Percentiles rank a stretch among this genome's conserved stretches.
phyloP scores from a whole-genome alignment of 2,797 vertebrate genomes.

The Artibeus lituratus region DNA sequence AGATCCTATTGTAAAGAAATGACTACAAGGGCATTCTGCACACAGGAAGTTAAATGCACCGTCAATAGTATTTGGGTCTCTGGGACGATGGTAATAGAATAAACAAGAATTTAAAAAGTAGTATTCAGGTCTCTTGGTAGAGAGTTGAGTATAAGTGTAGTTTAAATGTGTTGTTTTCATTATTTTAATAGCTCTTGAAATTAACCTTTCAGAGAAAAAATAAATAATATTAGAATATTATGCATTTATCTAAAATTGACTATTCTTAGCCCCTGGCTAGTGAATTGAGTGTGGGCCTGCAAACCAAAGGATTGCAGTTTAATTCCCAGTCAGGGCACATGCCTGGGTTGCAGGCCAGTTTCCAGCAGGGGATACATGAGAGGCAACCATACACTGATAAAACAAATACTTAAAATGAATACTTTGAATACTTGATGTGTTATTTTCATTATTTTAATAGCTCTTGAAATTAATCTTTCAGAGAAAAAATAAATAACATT shows the following conservation, averaged over 20 bases:
- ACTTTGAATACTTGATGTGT: no score
- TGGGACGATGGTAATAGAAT: no score
- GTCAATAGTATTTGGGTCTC: neutral
- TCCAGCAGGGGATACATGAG: no score
- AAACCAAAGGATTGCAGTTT: no score
- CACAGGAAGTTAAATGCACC: neutral
- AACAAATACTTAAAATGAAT: no score
- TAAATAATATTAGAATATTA: neutral
- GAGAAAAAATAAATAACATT: neutral
- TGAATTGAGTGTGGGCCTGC: no score
- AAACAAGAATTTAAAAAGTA: neutral
- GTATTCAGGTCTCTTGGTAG: neutral
- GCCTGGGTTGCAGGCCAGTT: no score
- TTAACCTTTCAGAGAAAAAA: neutral
- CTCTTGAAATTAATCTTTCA: neutral
- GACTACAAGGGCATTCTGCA: neutral
- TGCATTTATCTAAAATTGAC: neutral
- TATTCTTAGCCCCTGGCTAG: neutral
- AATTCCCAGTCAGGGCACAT: no score
- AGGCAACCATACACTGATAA: no score
- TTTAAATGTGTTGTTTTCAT: neutral
- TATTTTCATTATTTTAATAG: neutral
- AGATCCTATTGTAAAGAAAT: neutral
- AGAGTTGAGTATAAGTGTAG: neutral
- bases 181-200: neutral